Evolutionary conservation across 2,113 vertebrate species (phyloP), one percentile per base, ranked within the genome.

Genomic region (Candoia aspera): DNA sequence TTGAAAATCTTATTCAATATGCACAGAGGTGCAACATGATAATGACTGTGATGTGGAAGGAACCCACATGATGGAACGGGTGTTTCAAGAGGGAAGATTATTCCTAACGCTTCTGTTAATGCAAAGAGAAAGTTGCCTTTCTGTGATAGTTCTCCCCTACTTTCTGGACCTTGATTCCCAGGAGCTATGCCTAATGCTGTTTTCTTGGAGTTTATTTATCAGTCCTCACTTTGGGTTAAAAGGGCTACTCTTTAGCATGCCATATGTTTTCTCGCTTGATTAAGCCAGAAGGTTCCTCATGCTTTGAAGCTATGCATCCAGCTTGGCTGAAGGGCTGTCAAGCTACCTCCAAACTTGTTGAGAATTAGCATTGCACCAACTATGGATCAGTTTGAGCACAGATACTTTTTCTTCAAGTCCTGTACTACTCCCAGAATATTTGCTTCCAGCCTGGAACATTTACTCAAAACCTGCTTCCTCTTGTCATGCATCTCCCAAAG

Each of bases 161-260:
- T 12, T 93, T 93, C n/a, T 24, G 0, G 33, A 10, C 11, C 24
- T 1, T 2, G 4, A 2, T 92, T 93, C 91, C 59, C 11, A 60
- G 93, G 91, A 90, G 15, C n/a, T 86, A 19, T n/a, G 8, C 90
- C 88, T 90, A 90, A n/a, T 87, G 21, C 5, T 90, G 64, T 57
- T 84, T 90, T 59, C 60, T 93, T 26, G 0, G 23, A 26, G 92
- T 42, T 93, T 2, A 21, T 90, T 58, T 87, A 42, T 29, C 62
- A 64, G 26, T 12, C 62, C 62, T 68, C 62, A 68, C 62, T 68
- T n/a, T 33, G 55, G n/a, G 84, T 55, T 60, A 46, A 68, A 42
- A 1, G 29, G 11, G 24, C 17, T 64, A 49, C 46, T 12, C 21
- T 0, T 85, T 94, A 90, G 60, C 15, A 21, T 53, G 24, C 49